phyloP scores from a whole-genome alignment of 2,888 invertebrate genomes.

The Dimorphilus gyrociliatus region DNA sequence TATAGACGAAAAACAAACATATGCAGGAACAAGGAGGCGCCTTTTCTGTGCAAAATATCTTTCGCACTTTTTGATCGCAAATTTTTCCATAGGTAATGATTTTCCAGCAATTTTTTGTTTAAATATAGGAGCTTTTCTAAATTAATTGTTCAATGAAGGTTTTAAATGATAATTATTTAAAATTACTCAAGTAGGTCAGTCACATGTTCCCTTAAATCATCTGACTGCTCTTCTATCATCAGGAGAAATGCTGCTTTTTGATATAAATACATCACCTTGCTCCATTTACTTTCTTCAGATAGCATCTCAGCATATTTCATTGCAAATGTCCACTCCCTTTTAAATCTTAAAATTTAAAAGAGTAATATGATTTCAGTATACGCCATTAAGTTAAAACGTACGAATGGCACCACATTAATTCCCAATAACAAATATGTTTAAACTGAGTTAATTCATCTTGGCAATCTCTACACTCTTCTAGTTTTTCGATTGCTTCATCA shows the following conservation, averaged over 20 bases:
- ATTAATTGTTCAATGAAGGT: constrained; percentile 9
- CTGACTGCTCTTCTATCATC: constrained; percentile 46
- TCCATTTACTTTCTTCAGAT: constrained; percentile 70
- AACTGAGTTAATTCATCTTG: constrained; percentile 13
- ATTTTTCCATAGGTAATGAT: constrained; percentile 91
- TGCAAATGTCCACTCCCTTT: constrained; percentile 60
- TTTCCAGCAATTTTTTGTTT: constrained; percentile 86
- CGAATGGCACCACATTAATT: constrained; percentile 46
- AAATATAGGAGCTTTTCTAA: constrained; percentile 57
- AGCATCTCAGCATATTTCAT: constrained; percentile 54
- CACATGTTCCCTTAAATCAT: constrained; percentile 41
- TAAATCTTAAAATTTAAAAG: constrained; percentile 24
- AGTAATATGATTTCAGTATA: background rate
- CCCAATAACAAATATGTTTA: constrained; percentile 15
- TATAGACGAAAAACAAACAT: constrained; percentile 41
- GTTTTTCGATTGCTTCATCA: constrained; percentile 52
- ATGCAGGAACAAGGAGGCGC: constrained; percentile 57
- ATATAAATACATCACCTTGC: constrained; percentile 74
- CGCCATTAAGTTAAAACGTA: constrained; percentile 40
- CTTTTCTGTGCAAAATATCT: constrained; percentile 59
- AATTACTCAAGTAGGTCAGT: constrained; percentile 52
- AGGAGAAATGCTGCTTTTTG: constrained; percentile 66
- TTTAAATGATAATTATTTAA: background rate
- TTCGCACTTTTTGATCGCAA: constrained; percentile 66
- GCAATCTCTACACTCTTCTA: constrained; percentile 48